Conservation (phyloP, 2,797 vertebrate genomes). For the Chloroceryle amazona region DNA sequence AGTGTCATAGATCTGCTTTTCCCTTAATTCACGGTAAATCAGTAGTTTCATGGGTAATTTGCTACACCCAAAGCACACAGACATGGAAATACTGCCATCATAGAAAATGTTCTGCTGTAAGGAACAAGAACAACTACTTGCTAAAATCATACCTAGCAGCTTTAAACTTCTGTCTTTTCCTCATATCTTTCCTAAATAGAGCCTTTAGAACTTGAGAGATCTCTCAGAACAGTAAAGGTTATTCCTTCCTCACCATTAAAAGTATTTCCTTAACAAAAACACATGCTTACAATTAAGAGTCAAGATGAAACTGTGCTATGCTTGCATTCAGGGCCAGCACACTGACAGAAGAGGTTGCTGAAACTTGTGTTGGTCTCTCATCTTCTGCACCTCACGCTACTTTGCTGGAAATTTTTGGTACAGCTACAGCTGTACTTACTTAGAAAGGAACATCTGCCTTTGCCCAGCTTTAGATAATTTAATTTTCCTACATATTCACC, state of each 20-base stretch:
- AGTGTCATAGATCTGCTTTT: not conserved
- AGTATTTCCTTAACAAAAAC: not conserved
- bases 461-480: not conserved
- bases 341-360: not conserved
- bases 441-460: not conserved
- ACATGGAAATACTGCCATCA: not conserved
- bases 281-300: not conserved
- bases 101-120: not conserved
- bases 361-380: not conserved
- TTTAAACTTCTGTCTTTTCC: not conserved
- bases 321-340: not conserved
- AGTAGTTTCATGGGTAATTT: conserved; percentile 21
- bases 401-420: not conserved
- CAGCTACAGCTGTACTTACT: not conserved
- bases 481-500: not conserved
- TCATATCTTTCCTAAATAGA: not conserved
- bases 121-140: not conserved
- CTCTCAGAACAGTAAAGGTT: not conserved
- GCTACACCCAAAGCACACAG: not conserved
- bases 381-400: not conserved
- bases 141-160: not conserved
- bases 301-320: not conserved
- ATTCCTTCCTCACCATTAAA: not conserved
- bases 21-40: conserved; percentile 10
- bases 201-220: not conserved